Conservation (phyloP, 1,140 invertebrate genomes). For the Drosophila bifasciata region DNA sequence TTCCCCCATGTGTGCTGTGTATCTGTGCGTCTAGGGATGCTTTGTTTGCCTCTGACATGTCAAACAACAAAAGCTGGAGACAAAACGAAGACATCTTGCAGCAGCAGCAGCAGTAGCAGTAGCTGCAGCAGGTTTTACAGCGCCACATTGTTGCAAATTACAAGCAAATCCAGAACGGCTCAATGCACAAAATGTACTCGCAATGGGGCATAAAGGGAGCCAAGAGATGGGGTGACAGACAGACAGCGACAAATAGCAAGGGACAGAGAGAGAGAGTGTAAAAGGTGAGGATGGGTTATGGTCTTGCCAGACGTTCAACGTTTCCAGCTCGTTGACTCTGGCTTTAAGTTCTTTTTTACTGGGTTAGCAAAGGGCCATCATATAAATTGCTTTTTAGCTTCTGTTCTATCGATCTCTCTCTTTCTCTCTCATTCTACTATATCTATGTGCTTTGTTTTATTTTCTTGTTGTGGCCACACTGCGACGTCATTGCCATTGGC, state of each 20-base stretch:
- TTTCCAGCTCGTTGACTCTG: conserved; percentile 68
- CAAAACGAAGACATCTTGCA: conserved; percentile 21
- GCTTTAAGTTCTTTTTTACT: conserved; percentile 72
- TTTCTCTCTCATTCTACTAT: conserved; percentile 8
- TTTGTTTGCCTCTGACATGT: conserved; percentile 74
- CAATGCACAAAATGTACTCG: conserved; percentile 61
- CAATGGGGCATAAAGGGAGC: neutral
- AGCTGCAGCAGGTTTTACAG: conserved; percentile 40
- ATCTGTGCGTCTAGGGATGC: conserved; percentile 33
- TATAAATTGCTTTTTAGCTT: conserved; percentile 59
- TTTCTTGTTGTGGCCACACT: conserved; percentile 11
- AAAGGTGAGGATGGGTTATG: conserved; percentile 45
- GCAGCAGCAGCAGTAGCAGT: conserved; percentile 33
- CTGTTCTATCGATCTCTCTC: neutral
- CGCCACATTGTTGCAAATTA: conserved; percentile 77
- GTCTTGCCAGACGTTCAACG: conserved; percentile 61
- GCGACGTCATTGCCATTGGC: conserved; percentile 52
- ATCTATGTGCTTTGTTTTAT: conserved; percentile 1
- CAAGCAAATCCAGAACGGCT: conserved; percentile 67
- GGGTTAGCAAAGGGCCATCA: conserved; percentile 49
- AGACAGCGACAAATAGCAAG: neutral
- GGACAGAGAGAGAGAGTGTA: neutral
- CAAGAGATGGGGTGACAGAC: neutral
- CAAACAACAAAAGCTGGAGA: conserved; percentile 49
- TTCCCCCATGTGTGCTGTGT: neutral